Evolutionary conservation across 2,888 invertebrate genomes (phyloP), one percentile per base, ranked within the genome.

Genomic region (Macaria liturata): DNA sequence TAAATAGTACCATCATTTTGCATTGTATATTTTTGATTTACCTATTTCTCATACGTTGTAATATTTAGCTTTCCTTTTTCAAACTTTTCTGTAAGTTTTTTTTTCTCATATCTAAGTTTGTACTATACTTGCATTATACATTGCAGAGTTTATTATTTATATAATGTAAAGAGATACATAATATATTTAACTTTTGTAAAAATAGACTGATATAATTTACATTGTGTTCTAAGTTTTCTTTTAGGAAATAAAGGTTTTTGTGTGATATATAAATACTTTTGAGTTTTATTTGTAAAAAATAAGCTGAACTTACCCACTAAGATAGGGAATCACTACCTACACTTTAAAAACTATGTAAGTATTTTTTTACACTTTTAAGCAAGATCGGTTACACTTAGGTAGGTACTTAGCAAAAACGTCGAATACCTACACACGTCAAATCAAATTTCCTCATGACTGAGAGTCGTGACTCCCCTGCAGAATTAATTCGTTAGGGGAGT

Each of bases 211-310:
- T 72, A 66, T 75, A 61, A 75, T 77, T 66, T 76, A 72, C 68
- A 67, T 65, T 69, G 70, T 75, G 67, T 62, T 75, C 51, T 65
- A 66, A 58, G 67, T 69, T 70, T 75, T 68, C 65, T 71, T 71
- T 73, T 68, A 76, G 76, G 72, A 74, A 79, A 68, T 78, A 79
- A 78, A 78, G 63, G 72, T 75, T 78, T 59, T 79, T 72, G 80
- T 77, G 79, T 79, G 79, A 71, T 52, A 66, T 31, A 52, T 48
- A 8, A 50, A 60, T 40, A 43, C 32, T 40, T 43, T 9, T 9
- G 49, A 42, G 51, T 55, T 60, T 54, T 37, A 37, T 50, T 49
- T 31, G 7, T 20, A 20, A 20, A 20, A 20, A 20, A 20, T 20
- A 20, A 20, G n/a, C n/a, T n/a, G 20, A 20, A 20, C 20, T 20